Conservation (phyloP, 1,140 invertebrate species). For the Drosophila bocqueti region DNA sequence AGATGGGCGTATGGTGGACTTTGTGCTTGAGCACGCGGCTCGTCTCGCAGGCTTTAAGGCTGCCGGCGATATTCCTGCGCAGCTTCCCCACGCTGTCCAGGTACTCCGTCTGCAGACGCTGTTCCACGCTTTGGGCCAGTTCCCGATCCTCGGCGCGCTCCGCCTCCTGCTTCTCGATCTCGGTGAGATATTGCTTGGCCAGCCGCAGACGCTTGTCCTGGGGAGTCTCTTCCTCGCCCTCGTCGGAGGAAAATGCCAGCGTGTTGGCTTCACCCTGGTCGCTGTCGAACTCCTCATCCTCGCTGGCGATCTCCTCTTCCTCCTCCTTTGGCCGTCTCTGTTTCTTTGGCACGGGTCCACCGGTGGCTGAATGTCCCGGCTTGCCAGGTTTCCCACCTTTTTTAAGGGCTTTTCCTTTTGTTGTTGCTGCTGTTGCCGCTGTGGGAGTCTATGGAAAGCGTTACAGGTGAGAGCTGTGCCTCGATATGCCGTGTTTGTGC, state of each 20-base stretch:
- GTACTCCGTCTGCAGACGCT: conserved; percentile 92
- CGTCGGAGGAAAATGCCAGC: conserved; percentile 86
- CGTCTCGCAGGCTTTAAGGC: conserved; percentile 86
- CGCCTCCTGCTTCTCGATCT: conserved; percentile 93
- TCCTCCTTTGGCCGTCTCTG: conserved; percentile 71
- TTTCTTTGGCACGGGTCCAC: conserved; percentile 59
- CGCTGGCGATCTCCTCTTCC: conserved; percentile 87
- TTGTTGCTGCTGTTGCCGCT: conserved; percentile 61
- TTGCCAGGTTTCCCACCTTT: conserved; percentile 56
- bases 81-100: conserved; percentile 94
- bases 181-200: conserved; percentile 94
- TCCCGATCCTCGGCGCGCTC: conserved; percentile 89
- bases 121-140: conserved; percentile 89
- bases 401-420: conserved; percentile 56
- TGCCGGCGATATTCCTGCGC: conserved; percentile 90
- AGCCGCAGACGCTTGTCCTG: conserved; percentile 95
- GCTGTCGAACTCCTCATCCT: conserved; percentile 79
- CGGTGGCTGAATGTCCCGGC: conserved; percentile 46
- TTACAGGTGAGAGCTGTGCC: conserved; percentile 7
- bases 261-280: conserved; percentile 86
- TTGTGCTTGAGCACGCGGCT: conserved; percentile 88
- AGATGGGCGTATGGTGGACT: conserved; percentile 92
- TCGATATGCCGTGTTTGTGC: neutral
- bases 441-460: conserved; percentile 73
- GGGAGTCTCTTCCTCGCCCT: conserved; percentile 91